Conservation (phyloP, 2,113 vertebrate genomes). For the Macaca nemestrina region DNA sequence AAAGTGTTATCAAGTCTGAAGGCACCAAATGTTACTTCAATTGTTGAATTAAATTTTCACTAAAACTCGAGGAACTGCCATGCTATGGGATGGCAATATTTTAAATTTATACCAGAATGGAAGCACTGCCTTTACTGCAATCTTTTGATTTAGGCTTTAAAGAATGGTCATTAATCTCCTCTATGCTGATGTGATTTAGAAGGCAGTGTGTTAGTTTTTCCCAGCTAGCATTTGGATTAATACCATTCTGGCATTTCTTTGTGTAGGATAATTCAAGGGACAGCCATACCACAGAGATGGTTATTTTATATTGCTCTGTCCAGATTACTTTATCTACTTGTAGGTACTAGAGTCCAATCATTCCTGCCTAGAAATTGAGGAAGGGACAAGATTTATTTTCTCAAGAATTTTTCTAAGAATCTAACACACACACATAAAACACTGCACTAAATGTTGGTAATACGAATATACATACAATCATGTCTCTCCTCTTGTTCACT, state of each 20-base stretch:
- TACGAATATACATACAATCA: background rate
- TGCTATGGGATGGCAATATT: background rate
- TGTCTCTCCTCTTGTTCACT: background rate
- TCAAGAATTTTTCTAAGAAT: background rate
- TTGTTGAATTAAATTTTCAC: background rate
- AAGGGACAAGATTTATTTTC: background rate
- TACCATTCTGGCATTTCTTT: background rate
- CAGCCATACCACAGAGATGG: background rate
- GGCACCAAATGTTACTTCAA: background rate
- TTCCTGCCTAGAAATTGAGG: background rate
- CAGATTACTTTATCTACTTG: background rate
- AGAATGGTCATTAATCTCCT: background rate
- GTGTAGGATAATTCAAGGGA: background rate
- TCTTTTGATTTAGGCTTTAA: background rate
- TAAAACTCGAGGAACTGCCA: background rate
- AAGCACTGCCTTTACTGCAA: background rate
- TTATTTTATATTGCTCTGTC: background rate
- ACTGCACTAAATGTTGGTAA: background rate
- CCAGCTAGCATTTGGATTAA: background rate
- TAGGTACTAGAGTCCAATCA: background rate
- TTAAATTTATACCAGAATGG: background rate
- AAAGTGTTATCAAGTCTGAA: background rate
- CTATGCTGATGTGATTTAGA: background rate
- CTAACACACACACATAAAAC: background rate
- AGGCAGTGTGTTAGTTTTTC: background rate